Conservation (phyloP, 2,888 invertebrate species). For the Scaptomyza caliginosa region DNA sequence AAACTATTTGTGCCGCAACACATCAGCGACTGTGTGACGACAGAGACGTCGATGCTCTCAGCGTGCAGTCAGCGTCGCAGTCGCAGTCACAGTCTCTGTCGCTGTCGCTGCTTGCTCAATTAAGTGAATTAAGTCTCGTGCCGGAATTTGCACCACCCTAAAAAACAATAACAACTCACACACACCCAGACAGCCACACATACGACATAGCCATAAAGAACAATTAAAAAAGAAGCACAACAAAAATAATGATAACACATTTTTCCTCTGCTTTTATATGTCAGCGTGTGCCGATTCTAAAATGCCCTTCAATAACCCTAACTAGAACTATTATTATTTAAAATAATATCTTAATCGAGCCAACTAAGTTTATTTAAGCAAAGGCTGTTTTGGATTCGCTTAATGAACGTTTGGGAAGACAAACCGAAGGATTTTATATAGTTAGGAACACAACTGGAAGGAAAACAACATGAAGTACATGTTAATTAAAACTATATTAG, state of each 20-base stretch:
- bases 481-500: too few species aligned
- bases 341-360: too few species aligned
- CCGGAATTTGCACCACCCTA: constrained; percentile 77
- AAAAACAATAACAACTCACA: constrained; percentile 49
- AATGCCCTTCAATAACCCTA: constrained; percentile 31
- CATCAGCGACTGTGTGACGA: constrained; percentile 21
- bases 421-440: too few species aligned
- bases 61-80: constrained; percentile 21
- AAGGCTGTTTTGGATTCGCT: too few species aligned
- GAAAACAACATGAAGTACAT: too few species aligned
- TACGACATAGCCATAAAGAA: constrained; percentile 42
- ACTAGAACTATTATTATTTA: background rate
- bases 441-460: too few species aligned
- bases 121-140: constrained; percentile 81
- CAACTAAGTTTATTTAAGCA: too few species aligned
- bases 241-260: constrained; percentile 42
- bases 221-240: constrained; percentile 63
- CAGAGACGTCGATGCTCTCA: constrained; percentile 30
- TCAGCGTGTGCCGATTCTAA: background rate
- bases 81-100: constrained; percentile 16
- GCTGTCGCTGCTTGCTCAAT: constrained; percentile 69
- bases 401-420: too few species aligned
- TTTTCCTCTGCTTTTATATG: constrained; percentile 13
- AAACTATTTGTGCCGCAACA: constrained; percentile 63
- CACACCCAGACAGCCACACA: constrained; percentile 6